A percentile compares a stretch with the other conserved stretches of the same genome.
These are phyloP conservation scores for Ctenochaetus hawaiiensis DNA, from an alignment of 2,797 vertebrate species.

Conservation along the genomic window DNA sequence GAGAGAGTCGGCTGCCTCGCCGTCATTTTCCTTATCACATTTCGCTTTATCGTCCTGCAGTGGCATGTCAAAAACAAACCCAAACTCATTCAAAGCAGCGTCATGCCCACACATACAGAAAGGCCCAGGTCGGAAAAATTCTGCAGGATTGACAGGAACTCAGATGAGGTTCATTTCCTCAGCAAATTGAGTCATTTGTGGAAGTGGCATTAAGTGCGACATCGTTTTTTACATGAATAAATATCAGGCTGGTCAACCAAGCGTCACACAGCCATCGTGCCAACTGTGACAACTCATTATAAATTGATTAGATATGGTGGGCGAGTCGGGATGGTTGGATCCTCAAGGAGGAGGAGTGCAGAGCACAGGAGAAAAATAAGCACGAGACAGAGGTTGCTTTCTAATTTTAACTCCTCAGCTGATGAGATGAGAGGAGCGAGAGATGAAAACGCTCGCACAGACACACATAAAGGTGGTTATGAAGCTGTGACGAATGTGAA, in stretches of 20 bases:
- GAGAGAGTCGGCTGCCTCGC: not conserved
- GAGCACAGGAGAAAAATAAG: slow-evolving; percentile 50
- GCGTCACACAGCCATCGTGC: slow-evolving; percentile 56
- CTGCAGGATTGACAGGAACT: slow-evolving; percentile 71
- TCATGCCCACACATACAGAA: slow-evolving; percentile 1
- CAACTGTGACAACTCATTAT: slow-evolving; percentile 73
- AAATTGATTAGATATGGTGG: slow-evolving; percentile 71
- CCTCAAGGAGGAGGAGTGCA: slow-evolving; percentile 15
- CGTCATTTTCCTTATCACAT: not conserved
- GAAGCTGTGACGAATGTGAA: slow-evolving; percentile 50
- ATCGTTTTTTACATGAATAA: slow-evolving; percentile 78
- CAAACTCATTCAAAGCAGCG: slow-evolving; percentile 26
- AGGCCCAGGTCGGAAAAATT: slow-evolving; percentile 21
- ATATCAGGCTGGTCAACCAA: slow-evolving; percentile 74
- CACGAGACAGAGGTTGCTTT: slow-evolving; percentile 49
- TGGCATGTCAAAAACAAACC: slow-evolving; percentile 16
- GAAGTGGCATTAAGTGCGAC: slow-evolving; percentile 70
- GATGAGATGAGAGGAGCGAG: slow-evolving; percentile 59
- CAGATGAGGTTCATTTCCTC: slow-evolving; percentile 77
- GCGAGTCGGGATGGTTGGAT: slow-evolving; percentile 24
- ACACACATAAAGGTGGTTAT: slow-evolving; percentile 46
- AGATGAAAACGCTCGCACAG: slow-evolving; percentile 51
- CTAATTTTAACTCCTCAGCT: slow-evolving; percentile 72
- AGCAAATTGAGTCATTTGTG: slow-evolving; percentile 79
- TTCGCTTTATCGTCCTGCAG: not conserved